Evolutionary conservation across 2,888 invertebrate species (phyloP).

Genomic region (Allophyes oxyacanthae): DNA sequence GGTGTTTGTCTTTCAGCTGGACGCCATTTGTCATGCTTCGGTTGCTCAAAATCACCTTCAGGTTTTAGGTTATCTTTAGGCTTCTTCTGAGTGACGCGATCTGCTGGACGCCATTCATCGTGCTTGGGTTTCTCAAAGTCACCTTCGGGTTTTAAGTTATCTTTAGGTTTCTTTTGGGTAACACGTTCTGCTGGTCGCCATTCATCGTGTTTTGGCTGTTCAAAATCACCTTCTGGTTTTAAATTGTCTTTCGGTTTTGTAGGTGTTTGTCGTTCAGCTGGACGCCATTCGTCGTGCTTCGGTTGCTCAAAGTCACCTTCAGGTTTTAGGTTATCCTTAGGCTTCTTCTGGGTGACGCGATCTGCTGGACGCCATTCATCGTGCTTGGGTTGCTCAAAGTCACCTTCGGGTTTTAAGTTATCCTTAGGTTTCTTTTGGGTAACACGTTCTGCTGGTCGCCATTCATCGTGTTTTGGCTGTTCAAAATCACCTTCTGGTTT

Average conservation of each 20-base stretch:
- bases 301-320: slow-evolving; percentile 90
- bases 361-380: slow-evolving; percentile 80
- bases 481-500: slow-evolving; percentile 89
- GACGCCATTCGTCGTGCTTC: slow-evolving; percentile 74
- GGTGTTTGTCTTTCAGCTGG: slow-evolving; percentile 71
- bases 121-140: slow-evolving; percentile 65
- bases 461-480: slow-evolving; percentile 74
- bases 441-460: slow-evolving; percentile 76
- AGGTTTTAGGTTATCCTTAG: slow-evolving; percentile 47
- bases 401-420: slow-evolving; percentile 86
- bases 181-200: slow-evolving; percentile 84
- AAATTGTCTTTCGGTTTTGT: slow-evolving; percentile 85
- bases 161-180: slow-evolving; percentile 86
- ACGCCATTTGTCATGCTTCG: slow-evolving; percentile 73
- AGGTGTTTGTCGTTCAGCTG: slow-evolving; percentile 71
- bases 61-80: slow-evolving; percentile 88
- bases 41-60: slow-evolving; percentile 82
- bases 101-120: slow-evolving; percentile 82
- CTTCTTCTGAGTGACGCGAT: slow-evolving; percentile 85
- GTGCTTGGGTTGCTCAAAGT: slow-evolving; percentile 81
- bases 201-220: slow-evolving; percentile 78
- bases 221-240: slow-evolving; percentile 88
- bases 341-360: slow-evolving; percentile 69
- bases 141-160: slow-evolving; percentile 89
- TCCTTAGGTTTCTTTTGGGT: slow-evolving; percentile 76